Evolutionary conservation across 2,888 invertebrate genomes (phyloP), one percentile per base, ranked within the genome.

Genomic region (Nemotelus pantherinus): DNA sequence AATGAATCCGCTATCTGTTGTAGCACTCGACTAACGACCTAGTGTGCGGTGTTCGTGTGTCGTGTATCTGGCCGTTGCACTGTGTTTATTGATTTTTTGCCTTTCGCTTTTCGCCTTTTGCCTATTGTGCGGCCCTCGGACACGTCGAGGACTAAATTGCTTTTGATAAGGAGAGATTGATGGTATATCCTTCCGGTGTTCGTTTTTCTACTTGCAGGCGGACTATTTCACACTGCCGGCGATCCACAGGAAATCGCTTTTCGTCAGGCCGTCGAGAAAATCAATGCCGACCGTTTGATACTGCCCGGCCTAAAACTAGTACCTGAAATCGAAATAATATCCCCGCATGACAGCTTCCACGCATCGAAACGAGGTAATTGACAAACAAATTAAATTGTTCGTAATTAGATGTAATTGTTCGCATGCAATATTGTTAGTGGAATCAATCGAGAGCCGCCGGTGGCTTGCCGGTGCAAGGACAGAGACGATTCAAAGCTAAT

Each of bases 261-360:
- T 87, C 92, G 94, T 79, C 95, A 96, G 88, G 97, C 97, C 2
- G 95, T 97, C 76, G 95, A 96, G 84, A 91, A 94, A 85, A 95
- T 96, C 84, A 97, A 96, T 88, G 91, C 92, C 53, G 95, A 95
- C 87, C 89, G 94, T 80, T 90, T 93, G 75, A 92, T 96, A 82
- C 88, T 96, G 83, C 94, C 95, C 45, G 89, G 95, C 84, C 95
- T 96, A n/a, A 93, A 95, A 84, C 89, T 98, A 76, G 92, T 94
- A 79, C 95, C 95, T 48, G 95, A 96, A 89, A 94, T 97, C 79
- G 96, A 96, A 87, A 92, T 93, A 83, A 94, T 97, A 84, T 94
- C 94, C 70, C 94, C 95, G 0, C 95, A 95, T 84, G 97, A 97
- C 87, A 97, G 96, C 86, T 97, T 97, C 85, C 95, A 95, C 86